phyloP scores from a whole-genome alignment of 2,888 invertebrate genomes.

The Epistrophe eligans region DNA sequence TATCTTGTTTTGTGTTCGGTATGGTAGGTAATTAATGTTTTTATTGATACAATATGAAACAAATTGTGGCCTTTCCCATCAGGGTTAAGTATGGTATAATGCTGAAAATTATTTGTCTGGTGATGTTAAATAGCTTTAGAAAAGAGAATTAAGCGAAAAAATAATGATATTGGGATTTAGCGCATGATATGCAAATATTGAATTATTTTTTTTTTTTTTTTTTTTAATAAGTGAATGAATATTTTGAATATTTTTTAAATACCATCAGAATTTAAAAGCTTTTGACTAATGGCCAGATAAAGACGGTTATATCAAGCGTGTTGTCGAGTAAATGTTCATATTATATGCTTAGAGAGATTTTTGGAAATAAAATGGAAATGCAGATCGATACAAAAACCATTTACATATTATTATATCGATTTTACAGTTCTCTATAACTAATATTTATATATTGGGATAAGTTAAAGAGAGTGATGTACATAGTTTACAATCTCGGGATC shows the following conservation, averaged over 20 bases:
- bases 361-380: too few relatives aligned
- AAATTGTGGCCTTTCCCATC: conserved; percentile 62
- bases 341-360: too few relatives aligned
- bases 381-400: too few relatives aligned
- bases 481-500: too few relatives aligned
- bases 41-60: conserved; percentile 69
- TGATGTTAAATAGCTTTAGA: conserved; percentile 15
- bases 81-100: conserved; percentile 53
- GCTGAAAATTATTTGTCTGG: conserved; percentile 23
- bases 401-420: too few relatives aligned
- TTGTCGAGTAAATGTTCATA: too few relatives aligned
- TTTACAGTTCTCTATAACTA: too few relatives aligned
- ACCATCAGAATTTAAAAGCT: not conserved
- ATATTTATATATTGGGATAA: too few relatives aligned
- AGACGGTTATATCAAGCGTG: too few relatives aligned
- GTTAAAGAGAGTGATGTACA: too few relatives aligned
- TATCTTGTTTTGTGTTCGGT: conserved; percentile 3
- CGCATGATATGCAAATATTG: conserved; percentile 35
- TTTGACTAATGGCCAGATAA: not conserved
- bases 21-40: conserved; percentile 63
- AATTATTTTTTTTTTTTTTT: not conserved
- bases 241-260: conserved; percentile 11
- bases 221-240: conserved; percentile 4
- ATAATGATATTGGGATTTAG: conserved; percentile 23
- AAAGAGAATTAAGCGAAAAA: conserved; percentile 1